phyloP scores from a whole-genome alignment of 2,797 vertebrate genomes.

The Australoheros facetus region DNA sequence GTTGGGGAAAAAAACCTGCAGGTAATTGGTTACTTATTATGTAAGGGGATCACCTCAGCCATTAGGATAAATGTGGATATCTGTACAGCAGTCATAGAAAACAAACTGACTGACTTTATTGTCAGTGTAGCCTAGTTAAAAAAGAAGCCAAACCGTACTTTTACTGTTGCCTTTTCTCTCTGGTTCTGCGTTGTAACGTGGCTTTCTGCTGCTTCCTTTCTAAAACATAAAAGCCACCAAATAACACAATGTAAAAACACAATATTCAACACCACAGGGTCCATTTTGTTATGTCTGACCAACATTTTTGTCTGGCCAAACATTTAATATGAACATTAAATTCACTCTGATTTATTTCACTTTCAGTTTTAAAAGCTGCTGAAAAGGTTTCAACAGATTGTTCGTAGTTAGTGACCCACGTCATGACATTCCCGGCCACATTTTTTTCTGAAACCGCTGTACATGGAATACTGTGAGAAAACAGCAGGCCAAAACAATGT shows the following conservation, averaged over 20 bases:
- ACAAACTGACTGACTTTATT: not conserved
- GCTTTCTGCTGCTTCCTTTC: slow-evolving; percentile 26
- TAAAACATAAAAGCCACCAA: slow-evolving; percentile 40
- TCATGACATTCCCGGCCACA: slow-evolving; percentile 36
- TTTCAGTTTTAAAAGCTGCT: slow-evolving; percentile 34
- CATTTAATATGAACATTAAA: slow-evolving; percentile 39
- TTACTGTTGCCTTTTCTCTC: not conserved
- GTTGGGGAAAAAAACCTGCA: not conserved
- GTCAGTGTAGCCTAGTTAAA: not conserved
- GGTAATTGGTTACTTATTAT: not conserved
- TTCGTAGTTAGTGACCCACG: slow-evolving; percentile 56
- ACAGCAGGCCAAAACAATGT: slow-evolving; percentile 28
- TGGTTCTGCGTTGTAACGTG: slow-evolving; percentile 14
- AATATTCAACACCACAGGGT: slow-evolving; percentile 26
- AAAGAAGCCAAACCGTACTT: slow-evolving; percentile 1
- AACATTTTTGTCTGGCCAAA: slow-evolving; percentile 32
- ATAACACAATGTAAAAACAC: slow-evolving; percentile 41
- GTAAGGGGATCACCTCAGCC: not conserved
- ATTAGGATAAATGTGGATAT: not conserved
- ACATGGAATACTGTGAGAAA: slow-evolving; percentile 50
- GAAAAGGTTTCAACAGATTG: slow-evolving; percentile 64
- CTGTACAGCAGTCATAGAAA: slow-evolving; percentile 3
- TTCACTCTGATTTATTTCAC: slow-evolving; percentile 57
- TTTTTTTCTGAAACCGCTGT: slow-evolving; percentile 46
- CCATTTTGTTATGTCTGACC: slow-evolving; percentile 41